phyloP scores from a whole-genome alignment of 2,113 vertebrate genomes.

The Oreamnos americanus region DNA sequence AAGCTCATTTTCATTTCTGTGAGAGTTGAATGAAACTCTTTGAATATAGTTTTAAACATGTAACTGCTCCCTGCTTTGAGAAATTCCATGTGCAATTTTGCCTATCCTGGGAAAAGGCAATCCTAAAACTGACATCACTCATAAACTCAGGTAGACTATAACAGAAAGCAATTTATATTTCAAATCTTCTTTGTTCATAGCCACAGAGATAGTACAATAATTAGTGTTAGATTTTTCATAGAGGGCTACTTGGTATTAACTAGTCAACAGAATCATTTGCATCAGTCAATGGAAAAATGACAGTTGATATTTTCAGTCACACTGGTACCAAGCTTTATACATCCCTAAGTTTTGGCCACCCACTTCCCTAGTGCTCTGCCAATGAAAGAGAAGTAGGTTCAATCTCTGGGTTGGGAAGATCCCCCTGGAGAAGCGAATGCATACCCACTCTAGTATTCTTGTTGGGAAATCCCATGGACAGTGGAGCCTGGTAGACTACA shows the following conservation, averaged over 20 bases:
- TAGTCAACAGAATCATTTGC: neutral
- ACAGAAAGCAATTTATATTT: neutral
- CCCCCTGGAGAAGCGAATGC: accelerated
- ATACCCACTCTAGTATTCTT: neutral
- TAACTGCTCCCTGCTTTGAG: neutral
- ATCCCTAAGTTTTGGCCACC: neutral
- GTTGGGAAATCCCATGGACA: neutral
- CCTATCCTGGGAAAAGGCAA: neutral
- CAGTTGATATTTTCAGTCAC: neutral
- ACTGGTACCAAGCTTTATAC: neutral
- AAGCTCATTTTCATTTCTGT: neutral
- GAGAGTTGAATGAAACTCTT: neutral
- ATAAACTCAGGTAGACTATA: neutral
- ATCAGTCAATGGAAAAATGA: neutral
- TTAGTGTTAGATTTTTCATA: neutral
- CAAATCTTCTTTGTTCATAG: neutral
- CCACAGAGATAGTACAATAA: neutral
- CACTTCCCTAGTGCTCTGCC: neutral
- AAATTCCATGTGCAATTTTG: neutral
- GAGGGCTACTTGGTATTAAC: neutral
- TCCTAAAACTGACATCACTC: neutral
- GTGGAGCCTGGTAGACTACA: neutral
- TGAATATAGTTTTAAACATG: neutral
- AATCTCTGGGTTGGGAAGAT: neutral
- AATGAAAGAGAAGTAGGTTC: neutral